Percentiles rank a stretch among this genome's conserved stretches.
Conservation (phyloP, 2,113 vertebrate species). For the Poecilia latipinna region DNA sequence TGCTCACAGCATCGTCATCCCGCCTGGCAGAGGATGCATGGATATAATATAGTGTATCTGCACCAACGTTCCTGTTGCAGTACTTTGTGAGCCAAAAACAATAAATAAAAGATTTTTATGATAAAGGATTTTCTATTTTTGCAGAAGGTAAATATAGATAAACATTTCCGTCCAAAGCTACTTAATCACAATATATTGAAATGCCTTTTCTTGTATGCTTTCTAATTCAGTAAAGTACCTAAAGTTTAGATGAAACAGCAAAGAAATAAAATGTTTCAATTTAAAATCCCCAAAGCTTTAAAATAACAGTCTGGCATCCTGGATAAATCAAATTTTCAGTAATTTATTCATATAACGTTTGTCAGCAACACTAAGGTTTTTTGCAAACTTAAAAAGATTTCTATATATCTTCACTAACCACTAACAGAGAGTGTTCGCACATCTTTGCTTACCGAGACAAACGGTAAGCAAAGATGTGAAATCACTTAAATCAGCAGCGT, state of each 20-base stretch:
- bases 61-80: neutral
- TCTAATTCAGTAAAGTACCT: neutral
- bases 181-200: too few relatives aligned
- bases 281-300: too few relatives aligned
- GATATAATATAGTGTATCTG: neutral
- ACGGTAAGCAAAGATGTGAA: too few relatives aligned
- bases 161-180: neutral
- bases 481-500: too few relatives aligned
- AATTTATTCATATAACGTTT: neutral
- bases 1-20: neutral
- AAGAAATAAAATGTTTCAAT: neutral
- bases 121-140: neutral
- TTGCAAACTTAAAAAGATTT: too few relatives aligned
- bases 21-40: conserved; percentile 18
- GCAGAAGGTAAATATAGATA: neutral
- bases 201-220: neutral
- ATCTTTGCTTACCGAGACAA: too few relatives aligned
- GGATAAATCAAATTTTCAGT: too few relatives aligned
- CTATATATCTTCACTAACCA: too few relatives aligned
- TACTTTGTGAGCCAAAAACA: neutral
- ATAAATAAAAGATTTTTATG: neutral
- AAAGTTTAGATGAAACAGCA: neutral
- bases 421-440: too few relatives aligned
- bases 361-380: too few relatives aligned
- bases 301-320: too few relatives aligned